Evolutionary conservation across 2,888 invertebrate genomes (phyloP).

Genomic region (Thera obeliscata): DNA sequence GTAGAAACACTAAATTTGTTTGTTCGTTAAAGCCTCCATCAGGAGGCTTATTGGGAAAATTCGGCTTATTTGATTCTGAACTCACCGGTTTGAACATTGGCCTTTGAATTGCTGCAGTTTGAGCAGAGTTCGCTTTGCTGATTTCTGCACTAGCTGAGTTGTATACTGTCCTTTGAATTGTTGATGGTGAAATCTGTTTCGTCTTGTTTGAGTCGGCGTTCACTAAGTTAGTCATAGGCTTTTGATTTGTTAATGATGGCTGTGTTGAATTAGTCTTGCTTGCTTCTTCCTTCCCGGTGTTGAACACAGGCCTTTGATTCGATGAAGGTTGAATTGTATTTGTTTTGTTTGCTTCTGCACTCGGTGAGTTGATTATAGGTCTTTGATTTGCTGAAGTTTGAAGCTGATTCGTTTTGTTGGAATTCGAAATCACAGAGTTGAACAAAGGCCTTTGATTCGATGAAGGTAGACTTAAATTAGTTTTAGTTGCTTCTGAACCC

Average conservation of each 20-base stretch:
- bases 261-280: conserved; percentile 49
- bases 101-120: not conserved
- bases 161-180: conserved; percentile 5
- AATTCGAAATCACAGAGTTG: conserved; percentile 21
- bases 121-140: conserved; percentile 41
- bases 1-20: conserved; percentile 73
- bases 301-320: conserved; percentile 5
- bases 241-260: conserved; percentile 11
- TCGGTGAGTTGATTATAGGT: not conserved
- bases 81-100: conserved; percentile 14
- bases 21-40: conserved; percentile 64
- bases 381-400: conserved; percentile 11
- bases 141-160: conserved; percentile 37
- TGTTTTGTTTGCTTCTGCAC: conserved; percentile 47
- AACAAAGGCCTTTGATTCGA: conserved; percentile 4
- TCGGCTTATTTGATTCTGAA: conserved; percentile 51
- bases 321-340: conserved; percentile 37
- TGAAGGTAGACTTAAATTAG: conserved; percentile 40
- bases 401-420: conserved; percentile 52
- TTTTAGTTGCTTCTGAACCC: conserved; percentile 47
- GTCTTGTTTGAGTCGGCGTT: conserved; percentile 47
- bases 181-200: conserved; percentile 35
- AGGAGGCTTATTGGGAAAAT: conserved; percentile 59
- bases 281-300: conserved; percentile 31
- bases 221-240: not conserved